Percentiles rank a stretch among this genome's conserved stretches.
These are phyloP conservation scores for Diachrysia chrysitis DNA, from an alignment of 2,888 invertebrate genomes.

Conservation along the genomic window DNA sequence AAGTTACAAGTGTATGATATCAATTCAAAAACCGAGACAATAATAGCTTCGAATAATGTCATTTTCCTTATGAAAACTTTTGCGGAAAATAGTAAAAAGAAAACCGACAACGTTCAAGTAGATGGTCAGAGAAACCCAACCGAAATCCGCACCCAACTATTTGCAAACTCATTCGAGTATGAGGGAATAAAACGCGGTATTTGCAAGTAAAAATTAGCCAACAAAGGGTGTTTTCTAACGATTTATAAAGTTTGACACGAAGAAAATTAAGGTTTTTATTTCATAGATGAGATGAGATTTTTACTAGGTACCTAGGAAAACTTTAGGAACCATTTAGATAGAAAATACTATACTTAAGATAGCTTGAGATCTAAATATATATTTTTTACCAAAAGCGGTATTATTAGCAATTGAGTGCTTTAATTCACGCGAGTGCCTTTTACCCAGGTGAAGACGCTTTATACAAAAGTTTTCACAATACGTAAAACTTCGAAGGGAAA, in stretches of 20 bases:
- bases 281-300: neutral
- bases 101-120: slow-evolving; percentile 1
- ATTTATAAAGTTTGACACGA: too few relatives aligned
- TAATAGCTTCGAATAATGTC: neutral
- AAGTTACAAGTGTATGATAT: slow-evolving; percentile 3
- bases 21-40: neutral
- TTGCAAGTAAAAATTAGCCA: slow-evolving; percentile 25
- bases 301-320: too few relatives aligned
- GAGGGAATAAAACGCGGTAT: slow-evolving; percentile 20
- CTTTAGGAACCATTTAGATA: too few relatives aligned
- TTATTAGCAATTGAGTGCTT: slow-evolving; percentile 22
- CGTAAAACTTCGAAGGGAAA: slow-evolving; percentile 32
- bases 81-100: slow-evolving; percentile 14
- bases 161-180: slow-evolving; percentile 25
- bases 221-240: slow-evolving; percentile 48
- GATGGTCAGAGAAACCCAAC: neutral
- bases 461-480: slow-evolving; percentile 46
- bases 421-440: slow-evolving; percentile 13
- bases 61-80: slow-evolving; percentile 8
- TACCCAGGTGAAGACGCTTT: slow-evolving; percentile 30
- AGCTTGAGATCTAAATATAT: slow-evolving; percentile 1
- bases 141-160: slow-evolving; percentile 20
- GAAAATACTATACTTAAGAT: too few relatives aligned
- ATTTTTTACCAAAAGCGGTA: slow-evolving; percentile 12
- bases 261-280: slow-evolving; percentile 66